These are phyloP conservation scores for Coecobrya sp. DNA, from an alignment of 2,888 invertebrate genomes.

Conservation along the genomic window DNA sequence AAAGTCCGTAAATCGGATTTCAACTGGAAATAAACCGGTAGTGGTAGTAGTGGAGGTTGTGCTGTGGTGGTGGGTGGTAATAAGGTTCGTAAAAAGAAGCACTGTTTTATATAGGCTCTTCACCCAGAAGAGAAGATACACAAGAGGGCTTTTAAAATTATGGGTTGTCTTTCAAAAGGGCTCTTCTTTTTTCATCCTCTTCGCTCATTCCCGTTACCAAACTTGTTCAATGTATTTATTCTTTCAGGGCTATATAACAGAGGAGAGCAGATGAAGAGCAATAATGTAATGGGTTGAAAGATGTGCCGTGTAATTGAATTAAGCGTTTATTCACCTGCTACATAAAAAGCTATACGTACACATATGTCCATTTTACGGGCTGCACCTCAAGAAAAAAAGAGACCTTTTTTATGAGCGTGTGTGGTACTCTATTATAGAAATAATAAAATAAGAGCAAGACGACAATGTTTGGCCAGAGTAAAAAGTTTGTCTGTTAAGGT, in stretches of 20 bases:
- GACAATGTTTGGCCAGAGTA: no score
- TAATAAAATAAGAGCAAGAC: no score
- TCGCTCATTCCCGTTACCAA: not conserved
- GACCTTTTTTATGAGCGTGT: slow-evolving; percentile 16
- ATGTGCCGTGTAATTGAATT: slow-evolving; percentile 64
- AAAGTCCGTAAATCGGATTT: slow-evolving; percentile 56
- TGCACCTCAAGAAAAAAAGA: not conserved
- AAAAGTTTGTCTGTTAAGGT: no score
- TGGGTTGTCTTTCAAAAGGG: slow-evolving; percentile 51
- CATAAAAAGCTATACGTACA: no score
- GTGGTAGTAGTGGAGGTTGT: not conserved
- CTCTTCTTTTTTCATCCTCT: slow-evolving; percentile 17
- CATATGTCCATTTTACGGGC: no score
- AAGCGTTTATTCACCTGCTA: slow-evolving; percentile 16
- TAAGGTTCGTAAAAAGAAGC: not conserved
- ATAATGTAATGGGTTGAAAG: slow-evolving; percentile 43
- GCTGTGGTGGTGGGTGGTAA: not conserved
- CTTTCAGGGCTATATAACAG: not conserved
- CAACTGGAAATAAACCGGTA: slow-evolving; percentile 45
- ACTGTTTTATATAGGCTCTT: not conserved
- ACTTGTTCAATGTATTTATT: slow-evolving; percentile 7
- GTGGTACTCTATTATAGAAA: not conserved
- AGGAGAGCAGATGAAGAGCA: slow-evolving; percentile 37
- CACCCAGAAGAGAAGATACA: slow-evolving; percentile 16
- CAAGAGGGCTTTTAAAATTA: slow-evolving; percentile 61